Evolutionary conservation across 2,113 vertebrate genomes (phyloP).

Genomic region (Nycticorax nycticorax): DNA sequence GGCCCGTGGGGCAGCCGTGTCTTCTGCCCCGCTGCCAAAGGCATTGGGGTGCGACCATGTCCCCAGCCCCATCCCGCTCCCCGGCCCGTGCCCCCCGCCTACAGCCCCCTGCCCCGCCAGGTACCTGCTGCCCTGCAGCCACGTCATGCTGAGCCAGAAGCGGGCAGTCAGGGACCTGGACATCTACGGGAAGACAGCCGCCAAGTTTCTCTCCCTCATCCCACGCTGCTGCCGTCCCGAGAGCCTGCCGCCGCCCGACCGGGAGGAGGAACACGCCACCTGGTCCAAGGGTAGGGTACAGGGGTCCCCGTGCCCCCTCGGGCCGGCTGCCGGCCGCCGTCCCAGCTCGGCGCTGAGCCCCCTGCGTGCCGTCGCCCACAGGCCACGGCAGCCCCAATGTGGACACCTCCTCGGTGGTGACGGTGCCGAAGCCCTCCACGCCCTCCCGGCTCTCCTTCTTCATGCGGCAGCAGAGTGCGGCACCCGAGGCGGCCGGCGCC

Average conservation of each 20-base stretch:
- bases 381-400: constrained; percentile 83
- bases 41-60: background rate
- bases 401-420: constrained; percentile 77
- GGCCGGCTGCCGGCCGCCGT: background rate
- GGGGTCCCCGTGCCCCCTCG: background rate
- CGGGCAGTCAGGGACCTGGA: constrained; percentile 91
- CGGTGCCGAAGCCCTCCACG: constrained; percentile 81
- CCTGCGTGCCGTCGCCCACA: background rate
- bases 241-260: constrained; percentile 61
- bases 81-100: rapidly evolving
- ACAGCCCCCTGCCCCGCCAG: constrained; percentile 46
- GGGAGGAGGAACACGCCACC: constrained; percentile 81
- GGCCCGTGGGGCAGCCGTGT: background rate
- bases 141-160: constrained; percentile 96
- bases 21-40: background rate
- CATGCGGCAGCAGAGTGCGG: constrained; percentile 83
- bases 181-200: constrained; percentile 89
- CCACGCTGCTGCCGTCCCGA: constrained; percentile 86
- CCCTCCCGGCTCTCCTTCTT: constrained; percentile 92
- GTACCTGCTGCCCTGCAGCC: constrained; percentile 96
- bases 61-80: background rate
- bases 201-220: constrained; percentile 93
- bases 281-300: constrained; percentile 83
- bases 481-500: constrained; percentile 53
- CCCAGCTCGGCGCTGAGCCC: background rate